A percentile compares a stretch with the other conserved stretches of the same genome.
phyloP scores from a whole-genome alignment of 2,797 vertebrate genomes.

The Glyptemys insculpta region DNA sequence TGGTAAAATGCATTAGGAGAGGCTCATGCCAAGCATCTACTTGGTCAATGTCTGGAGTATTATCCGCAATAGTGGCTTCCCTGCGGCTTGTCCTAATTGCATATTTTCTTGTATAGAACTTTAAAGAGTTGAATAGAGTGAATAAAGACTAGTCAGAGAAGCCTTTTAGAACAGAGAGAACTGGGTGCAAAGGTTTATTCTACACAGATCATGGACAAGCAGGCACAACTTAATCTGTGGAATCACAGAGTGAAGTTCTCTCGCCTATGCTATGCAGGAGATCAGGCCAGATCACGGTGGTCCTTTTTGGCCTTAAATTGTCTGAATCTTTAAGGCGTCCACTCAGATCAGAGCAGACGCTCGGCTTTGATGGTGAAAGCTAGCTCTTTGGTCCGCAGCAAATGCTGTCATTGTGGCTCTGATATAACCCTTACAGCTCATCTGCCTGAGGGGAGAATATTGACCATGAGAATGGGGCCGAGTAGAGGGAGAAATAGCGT shows the following conservation, averaged over 20 bases:
- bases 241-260: neutral
- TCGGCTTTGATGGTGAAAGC: neutral
- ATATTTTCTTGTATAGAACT: neutral
- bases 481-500: neutral
- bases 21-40: neutral
- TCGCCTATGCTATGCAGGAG: neutral
- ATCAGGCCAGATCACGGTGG: too few species aligned
- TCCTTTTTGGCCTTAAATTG: neutral
- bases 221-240: neutral
- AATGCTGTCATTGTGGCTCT: neutral
- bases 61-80: neutral
- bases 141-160: neutral
- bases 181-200: neutral
- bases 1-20: neutral
- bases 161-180: neutral
- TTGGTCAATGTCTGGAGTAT: fast-evolving
- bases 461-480: neutral
- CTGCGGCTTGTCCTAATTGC: neutral
- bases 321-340: neutral
- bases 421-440: neutral
- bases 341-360: neutral
- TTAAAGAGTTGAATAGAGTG: neutral
- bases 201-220: neutral
- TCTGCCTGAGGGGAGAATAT: neutral
- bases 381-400: neutral